These are phyloP conservation scores for Halictus rubicundus DNA, from an alignment of 1,140 invertebrate genomes.

Conservation along the genomic window DNA sequence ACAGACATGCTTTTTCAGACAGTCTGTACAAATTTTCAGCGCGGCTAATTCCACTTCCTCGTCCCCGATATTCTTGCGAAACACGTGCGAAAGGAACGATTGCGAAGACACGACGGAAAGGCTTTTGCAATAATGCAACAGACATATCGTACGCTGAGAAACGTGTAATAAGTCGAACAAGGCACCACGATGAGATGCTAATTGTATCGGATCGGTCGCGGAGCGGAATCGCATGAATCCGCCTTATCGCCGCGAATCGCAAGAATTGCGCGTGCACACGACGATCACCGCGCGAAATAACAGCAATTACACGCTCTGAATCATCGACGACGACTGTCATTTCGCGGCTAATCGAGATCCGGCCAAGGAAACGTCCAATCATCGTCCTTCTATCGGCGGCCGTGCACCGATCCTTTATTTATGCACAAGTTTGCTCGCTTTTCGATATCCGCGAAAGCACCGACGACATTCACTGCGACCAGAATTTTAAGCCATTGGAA, in stretches of 20 bases:
- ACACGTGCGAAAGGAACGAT: background rate
- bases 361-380: slow-evolving; percentile 11
- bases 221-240: background rate
- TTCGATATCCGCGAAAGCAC: background rate
- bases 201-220: background rate
- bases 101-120: background rate
- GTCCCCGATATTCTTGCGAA: background rate
- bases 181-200: too few species aligned
- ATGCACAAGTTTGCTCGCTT: background rate
- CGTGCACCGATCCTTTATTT: background rate
- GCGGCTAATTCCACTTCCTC: background rate
- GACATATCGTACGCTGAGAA: background rate
- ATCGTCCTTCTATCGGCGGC: background rate
- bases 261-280: background rate
- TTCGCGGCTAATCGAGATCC: slow-evolving; percentile 5
- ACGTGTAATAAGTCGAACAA: background rate
- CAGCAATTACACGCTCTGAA: slow-evolving; percentile 32
- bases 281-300: background rate
- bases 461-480: too few species aligned
- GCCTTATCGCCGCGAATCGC: background rate
- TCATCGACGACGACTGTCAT: slow-evolving; percentile 20
- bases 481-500: too few species aligned
- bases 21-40: too few species aligned
- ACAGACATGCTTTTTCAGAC: too few species aligned
- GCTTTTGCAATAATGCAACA: background rate